These are phyloP conservation scores for Spinus pinus DNA, from an alignment of 2,797 vertebrate genomes.

Conservation along the genomic window DNA sequence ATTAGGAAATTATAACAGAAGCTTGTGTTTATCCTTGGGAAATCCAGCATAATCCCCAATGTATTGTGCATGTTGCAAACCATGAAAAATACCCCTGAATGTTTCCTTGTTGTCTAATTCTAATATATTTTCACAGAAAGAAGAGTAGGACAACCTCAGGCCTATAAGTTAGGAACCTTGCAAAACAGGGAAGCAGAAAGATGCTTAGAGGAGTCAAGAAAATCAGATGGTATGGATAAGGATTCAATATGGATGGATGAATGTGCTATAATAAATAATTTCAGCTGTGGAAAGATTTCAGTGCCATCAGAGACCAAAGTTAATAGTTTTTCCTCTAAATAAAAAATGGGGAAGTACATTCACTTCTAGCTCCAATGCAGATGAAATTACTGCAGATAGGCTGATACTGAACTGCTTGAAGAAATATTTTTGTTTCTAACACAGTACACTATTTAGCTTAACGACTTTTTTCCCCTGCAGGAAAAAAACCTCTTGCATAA, in stretches of 20 bases:
- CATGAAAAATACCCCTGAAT: neutral
- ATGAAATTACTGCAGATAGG: neutral
- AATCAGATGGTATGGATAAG: neutral
- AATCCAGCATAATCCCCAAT: neutral
- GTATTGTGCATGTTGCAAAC: neutral
- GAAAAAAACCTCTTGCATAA: neutral
- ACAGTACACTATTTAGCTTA: neutral
- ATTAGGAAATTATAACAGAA: neutral
- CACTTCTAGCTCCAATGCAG: neutral
- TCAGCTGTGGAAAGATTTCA: neutral
- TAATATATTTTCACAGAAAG: neutral
- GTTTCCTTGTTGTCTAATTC: neutral
- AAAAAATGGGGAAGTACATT: conserved; percentile 14
- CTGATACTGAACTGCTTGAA: neutral
- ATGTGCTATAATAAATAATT: conserved; percentile 18
- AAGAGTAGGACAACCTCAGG: neutral
- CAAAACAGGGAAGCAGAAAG: neutral
- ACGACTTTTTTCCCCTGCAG: neutral
- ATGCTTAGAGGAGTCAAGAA: neutral
- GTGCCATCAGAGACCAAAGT: neutral
- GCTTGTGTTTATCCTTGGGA: neutral
- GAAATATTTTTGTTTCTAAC: neutral
- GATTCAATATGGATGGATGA: neutral
- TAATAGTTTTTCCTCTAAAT: neutral
- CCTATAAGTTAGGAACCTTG: neutral